These are phyloP conservation scores for Melopsittacus undulatus DNA, from an alignment of 2,797 vertebrate genomes.

Conservation along the genomic window DNA sequence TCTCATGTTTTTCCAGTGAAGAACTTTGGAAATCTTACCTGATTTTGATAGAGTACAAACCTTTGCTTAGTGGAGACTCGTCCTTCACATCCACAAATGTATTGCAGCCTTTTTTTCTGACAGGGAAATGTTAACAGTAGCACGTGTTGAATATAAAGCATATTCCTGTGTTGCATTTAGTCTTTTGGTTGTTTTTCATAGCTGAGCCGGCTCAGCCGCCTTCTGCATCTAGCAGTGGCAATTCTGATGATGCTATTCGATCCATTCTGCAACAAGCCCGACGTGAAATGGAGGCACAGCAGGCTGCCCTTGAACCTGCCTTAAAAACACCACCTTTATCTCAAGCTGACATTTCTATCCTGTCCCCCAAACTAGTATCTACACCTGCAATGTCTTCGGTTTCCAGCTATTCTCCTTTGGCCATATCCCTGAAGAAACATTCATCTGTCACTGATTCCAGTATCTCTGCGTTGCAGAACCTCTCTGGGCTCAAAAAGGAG, in stretches of 20 bases:
- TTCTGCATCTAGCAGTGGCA: slow-evolving; percentile 82
- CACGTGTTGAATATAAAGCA: slow-evolving; percentile 45
- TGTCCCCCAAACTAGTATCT: slow-evolving; percentile 84
- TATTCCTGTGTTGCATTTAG: slow-evolving; percentile 69
- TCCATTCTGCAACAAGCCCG: slow-evolving; percentile 96
- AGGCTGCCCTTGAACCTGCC: slow-evolving; percentile 89
- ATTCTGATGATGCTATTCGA: slow-evolving; percentile 93
- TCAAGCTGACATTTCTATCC: slow-evolving; percentile 81
- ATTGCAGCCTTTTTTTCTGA: not conserved
- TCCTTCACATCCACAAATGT: slow-evolving; percentile 23
- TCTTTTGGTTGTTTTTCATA: slow-evolving; percentile 69
- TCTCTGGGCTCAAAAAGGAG: slow-evolving; percentile 85
- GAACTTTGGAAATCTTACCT: slow-evolving; percentile 30
- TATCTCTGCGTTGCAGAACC: slow-evolving; percentile 77
- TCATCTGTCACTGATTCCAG: slow-evolving; percentile 84
- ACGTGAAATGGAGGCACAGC: slow-evolving; percentile 96
- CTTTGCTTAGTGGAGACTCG: slow-evolving; percentile 1
- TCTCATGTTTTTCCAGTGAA: not conserved
- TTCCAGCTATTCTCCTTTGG: slow-evolving; percentile 87
- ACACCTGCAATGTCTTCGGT: slow-evolving; percentile 79
- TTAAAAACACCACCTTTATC: slow-evolving; percentile 87
- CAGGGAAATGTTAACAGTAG: slow-evolving; percentile 38
- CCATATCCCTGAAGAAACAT: slow-evolving; percentile 91
- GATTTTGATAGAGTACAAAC: not conserved
- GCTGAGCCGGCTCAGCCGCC: slow-evolving; percentile 88